These are phyloP conservation scores for Drepana arcuata DNA, from an alignment of 1,140 invertebrate genomes.

Conservation along the genomic window DNA sequence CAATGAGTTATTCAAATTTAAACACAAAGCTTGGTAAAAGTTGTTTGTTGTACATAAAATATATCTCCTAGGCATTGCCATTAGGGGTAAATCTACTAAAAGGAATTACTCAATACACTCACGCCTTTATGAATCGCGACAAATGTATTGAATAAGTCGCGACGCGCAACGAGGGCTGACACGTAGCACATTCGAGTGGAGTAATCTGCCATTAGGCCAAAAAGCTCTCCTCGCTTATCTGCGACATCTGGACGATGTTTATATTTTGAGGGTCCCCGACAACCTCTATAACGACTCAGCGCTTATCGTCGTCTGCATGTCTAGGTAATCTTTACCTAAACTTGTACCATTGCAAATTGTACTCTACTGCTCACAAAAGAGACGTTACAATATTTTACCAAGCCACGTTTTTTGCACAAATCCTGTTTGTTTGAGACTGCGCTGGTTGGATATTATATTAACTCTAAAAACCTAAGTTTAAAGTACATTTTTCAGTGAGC, in stretches of 20 bases:
- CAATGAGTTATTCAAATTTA: too few relatives aligned
- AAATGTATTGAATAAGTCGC: slow-evolving; percentile 31
- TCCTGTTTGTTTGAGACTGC: slow-evolving; percentile 9
- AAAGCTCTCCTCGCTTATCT: slow-evolving; percentile 59
- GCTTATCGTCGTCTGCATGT: slow-evolving; percentile 56
- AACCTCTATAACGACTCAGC: slow-evolving; percentile 59
- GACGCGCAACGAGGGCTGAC: slow-evolving; percentile 16
- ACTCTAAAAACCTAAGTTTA: slow-evolving; percentile 9
- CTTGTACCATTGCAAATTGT: slow-evolving; percentile 23
- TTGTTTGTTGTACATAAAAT: too few relatives aligned
- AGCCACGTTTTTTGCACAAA: slow-evolving; percentile 6
- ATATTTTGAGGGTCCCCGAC: slow-evolving; percentile 60
- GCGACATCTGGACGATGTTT: slow-evolving; percentile 63
- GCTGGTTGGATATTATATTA: slow-evolving; percentile 10
- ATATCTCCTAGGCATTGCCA: too few relatives aligned
- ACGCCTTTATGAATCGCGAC: too few relatives aligned
- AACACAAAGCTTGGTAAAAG: too few relatives aligned
- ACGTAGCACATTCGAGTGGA: slow-evolving; percentile 38
- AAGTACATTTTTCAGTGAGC: slow-evolving; percentile 9
- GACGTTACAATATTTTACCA: slow-evolving; percentile 14
- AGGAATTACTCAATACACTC: too few relatives aligned
- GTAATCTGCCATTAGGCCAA: slow-evolving; percentile 61
- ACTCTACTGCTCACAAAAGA: slow-evolving; percentile 21
- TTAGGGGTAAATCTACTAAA: neutral
- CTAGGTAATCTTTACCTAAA: slow-evolving; percentile 44